phyloP scores from a whole-genome alignment of 2,797 vertebrate species.

The Aulostomus chinensis region DNA sequence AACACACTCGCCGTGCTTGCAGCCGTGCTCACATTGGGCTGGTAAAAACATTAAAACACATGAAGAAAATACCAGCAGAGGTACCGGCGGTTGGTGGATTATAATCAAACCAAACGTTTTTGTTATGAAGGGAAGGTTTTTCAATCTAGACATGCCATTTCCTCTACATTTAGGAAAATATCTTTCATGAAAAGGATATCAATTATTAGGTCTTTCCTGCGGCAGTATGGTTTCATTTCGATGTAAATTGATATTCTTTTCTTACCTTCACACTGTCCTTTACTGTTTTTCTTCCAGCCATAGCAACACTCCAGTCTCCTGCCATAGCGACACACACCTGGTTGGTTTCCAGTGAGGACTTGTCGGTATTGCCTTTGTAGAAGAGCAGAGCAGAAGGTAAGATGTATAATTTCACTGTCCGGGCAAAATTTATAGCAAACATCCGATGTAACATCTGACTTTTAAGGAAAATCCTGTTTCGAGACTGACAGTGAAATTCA shows the following conservation, averaged over 20 bases:
- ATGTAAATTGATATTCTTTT: not conserved
- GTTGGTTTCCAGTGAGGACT: conserved; percentile 72
- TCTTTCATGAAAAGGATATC: no score
- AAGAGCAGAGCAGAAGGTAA: conserved; percentile 33
- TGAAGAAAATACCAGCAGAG: conserved; percentile 46
- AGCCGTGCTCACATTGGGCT: conserved; percentile 92
- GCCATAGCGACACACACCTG: conserved; percentile 91
- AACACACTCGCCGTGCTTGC: conserved; percentile 93
- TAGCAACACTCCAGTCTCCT: conserved; percentile 91
- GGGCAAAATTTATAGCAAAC: conserved; percentile 16
- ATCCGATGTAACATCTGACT: not conserved
- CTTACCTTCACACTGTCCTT: conserved; percentile 93
- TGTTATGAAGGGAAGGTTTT: conserved; percentile 39
- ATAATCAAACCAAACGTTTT: conserved; percentile 55
- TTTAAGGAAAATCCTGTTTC: conserved; percentile 3
- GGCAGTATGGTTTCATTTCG: no score
- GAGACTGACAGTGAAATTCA: not conserved
- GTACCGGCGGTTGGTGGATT: conserved; percentile 48
- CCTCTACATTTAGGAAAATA: conserved; percentile 14
- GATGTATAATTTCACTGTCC: conserved; percentile 21
- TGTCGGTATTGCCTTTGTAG: conserved; percentile 75
- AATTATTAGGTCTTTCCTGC: no score
- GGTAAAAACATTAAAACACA: conserved; percentile 63
- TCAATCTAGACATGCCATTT: conserved; percentile 31
- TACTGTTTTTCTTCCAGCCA: conserved; percentile 91